Evolutionary conservation across 2,113 vertebrate genomes (phyloP).

Genomic region (Promerops cafer): DNA sequence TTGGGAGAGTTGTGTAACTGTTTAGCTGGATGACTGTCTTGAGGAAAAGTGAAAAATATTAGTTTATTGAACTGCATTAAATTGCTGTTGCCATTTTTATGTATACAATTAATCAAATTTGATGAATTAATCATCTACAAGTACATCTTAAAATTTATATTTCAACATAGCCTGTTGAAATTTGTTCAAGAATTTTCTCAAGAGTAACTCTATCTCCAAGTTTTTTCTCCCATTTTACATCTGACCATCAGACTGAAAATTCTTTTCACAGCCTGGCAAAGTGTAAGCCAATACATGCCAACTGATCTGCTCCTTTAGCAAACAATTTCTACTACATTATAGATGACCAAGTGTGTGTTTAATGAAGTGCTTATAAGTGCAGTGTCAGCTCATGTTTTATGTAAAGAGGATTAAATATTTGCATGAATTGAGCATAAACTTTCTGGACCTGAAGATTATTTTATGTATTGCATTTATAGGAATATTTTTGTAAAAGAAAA

Average conservation of each 20-base stretch:
- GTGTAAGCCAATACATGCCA: background rate
- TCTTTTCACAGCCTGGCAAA: background rate
- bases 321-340: background rate
- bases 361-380: background rate
- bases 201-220: background rate
- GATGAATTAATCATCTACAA: background rate
- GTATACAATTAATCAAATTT: background rate
- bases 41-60: background rate
- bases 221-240: background rate
- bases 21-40: background rate
- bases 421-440: background rate
- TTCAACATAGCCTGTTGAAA: background rate
- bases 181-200: background rate
- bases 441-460: background rate
- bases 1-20: background rate
- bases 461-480: background rate
- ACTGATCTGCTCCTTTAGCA: background rate
- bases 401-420: background rate
- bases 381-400: conserved; percentile 1
- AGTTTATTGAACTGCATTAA: background rate
- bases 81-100: background rate
- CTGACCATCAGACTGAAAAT: background rate
- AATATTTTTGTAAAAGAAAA: background rate
- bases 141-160: background rate
- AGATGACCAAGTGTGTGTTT: background rate